These are phyloP conservation scores for Leptopterna dolabrata DNA, from an alignment of 2,888 invertebrate species.

Conservation along the genomic window DNA sequence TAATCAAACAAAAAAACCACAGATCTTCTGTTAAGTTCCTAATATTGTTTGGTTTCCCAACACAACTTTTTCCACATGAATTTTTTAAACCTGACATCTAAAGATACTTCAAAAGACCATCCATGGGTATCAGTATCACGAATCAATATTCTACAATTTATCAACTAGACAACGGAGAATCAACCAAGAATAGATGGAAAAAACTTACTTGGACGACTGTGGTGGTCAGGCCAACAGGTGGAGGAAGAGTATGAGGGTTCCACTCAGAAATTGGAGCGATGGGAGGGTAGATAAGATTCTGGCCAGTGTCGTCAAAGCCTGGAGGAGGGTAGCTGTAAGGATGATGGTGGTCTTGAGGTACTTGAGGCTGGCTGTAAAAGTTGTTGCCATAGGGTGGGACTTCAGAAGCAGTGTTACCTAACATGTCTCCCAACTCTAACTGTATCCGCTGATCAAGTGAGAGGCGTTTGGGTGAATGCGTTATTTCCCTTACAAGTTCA, in stretches of 20 bases:
- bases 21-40: too few relatives aligned
- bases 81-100: too few relatives aligned
- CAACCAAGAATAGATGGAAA: too few relatives aligned
- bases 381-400: background rate
- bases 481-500: slow-evolving; percentile 66
- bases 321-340: slow-evolving; percentile 38
- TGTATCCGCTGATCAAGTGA: slow-evolving; percentile 74
- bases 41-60: too few relatives aligned
- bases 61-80: too few relatives aligned
- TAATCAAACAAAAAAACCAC: too few relatives aligned
- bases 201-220: slow-evolving; percentile 50
- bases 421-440: slow-evolving; percentile 69
- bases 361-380: slow-evolving; percentile 23
- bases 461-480: slow-evolving; percentile 70
- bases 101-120: too few relatives aligned
- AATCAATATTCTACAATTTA: too few relatives aligned
- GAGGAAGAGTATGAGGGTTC: slow-evolving; percentile 55
- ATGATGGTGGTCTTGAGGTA: background rate
- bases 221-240: slow-evolving; percentile 50
- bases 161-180: too few relatives aligned
- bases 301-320: background rate
- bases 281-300: background rate
- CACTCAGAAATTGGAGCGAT: slow-evolving; percentile 1
- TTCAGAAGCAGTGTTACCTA: slow-evolving; percentile 56
- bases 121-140: too few relatives aligned